Conservation (phyloP, 2,797 vertebrate genomes). For the Allobates femoralis region DNA sequence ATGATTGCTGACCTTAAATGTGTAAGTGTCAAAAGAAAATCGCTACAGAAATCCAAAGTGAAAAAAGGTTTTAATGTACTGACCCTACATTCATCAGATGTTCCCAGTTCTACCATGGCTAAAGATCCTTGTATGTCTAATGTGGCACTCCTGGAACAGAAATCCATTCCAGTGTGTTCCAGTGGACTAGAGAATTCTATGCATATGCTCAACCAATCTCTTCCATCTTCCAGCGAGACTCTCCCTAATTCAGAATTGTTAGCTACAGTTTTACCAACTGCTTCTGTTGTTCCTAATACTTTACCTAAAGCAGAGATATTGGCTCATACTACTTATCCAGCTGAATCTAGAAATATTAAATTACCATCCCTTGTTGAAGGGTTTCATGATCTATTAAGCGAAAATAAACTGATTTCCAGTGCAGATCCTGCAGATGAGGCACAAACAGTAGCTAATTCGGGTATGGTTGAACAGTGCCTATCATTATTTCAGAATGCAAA, state of each 20-base stretch:
- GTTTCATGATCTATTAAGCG: constrained; percentile 70
- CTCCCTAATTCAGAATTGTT: background rate
- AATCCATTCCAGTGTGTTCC: constrained; percentile 59
- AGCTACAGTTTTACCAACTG: constrained; percentile 12
- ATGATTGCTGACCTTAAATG: constrained; percentile 64
- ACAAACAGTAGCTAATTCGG: constrained; percentile 64
- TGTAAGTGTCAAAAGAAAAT: constrained; percentile 68
- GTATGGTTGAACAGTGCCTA: constrained; percentile 70
- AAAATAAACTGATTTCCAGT: constrained; percentile 68
- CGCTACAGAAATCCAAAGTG: constrained; percentile 64
- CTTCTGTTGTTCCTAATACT: constrained; percentile 1
- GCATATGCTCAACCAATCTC: constrained; percentile 30
- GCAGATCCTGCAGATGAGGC: constrained; percentile 63
- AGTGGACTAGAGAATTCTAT: constrained; percentile 65
- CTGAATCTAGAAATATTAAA: constrained; percentile 68
- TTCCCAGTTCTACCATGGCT: constrained; percentile 66
- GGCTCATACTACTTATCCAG: constrained; percentile 67
- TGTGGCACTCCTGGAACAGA: constrained; percentile 57
- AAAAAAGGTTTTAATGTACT: constrained; percentile 58
- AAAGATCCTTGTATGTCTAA: constrained; percentile 62
- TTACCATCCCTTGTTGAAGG: constrained; percentile 72
- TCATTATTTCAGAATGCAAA: constrained; percentile 74
- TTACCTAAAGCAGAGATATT: constrained; percentile 20
- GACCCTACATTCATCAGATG: constrained; percentile 63
- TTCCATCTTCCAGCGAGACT: constrained; percentile 38